Conservation (phyloP, 92 coral and sea anemone genomes). For the Phenganax subtilis region DNA sequence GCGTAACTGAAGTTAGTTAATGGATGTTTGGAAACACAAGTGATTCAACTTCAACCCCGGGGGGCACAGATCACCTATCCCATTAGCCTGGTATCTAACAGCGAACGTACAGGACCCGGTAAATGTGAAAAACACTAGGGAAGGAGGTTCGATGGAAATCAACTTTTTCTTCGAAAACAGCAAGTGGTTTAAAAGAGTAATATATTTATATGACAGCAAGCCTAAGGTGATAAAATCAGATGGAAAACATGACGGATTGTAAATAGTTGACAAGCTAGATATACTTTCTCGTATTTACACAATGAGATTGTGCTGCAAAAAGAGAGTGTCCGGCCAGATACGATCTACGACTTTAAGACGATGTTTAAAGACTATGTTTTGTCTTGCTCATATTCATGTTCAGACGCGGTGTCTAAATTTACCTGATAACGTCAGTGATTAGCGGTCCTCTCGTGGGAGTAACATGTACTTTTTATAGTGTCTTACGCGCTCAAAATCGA, state of each 20-base stretch:
- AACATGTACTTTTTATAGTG: not conserved
- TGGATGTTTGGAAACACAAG: slow-evolving; percentile 41
- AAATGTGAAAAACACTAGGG: not conserved
- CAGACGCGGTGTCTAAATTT: slow-evolving; percentile 43
- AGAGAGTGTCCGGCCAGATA: slow-evolving; percentile 28
- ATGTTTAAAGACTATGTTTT: slow-evolving; percentile 31
- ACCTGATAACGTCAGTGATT: slow-evolving; percentile 24
- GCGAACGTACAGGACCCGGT: not conserved
- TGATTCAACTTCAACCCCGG: slow-evolving; percentile 26
- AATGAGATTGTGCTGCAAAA: slow-evolving; percentile 16
- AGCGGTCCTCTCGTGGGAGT: slow-evolving; percentile 15
- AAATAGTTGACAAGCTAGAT: not conserved
- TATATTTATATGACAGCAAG: not conserved
- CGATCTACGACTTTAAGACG: slow-evolving; percentile 14
- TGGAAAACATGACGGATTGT: not conserved
- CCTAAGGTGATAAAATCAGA: not conserved
- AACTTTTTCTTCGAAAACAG: not conserved
- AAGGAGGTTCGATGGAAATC: not conserved
- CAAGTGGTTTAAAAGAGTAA: not conserved
- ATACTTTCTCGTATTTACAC: not conserved
- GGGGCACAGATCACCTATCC: slow-evolving; percentile 13
- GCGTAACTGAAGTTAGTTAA: slow-evolving; percentile 26
- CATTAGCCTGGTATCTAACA: slow-evolving; percentile 10
- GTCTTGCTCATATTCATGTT: slow-evolving; percentile 23
- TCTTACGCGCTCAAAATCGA: not conserved